Conservation (phyloP, 2,113 vertebrate species). For the Gnathonemus echidnorhynchus region DNA sequence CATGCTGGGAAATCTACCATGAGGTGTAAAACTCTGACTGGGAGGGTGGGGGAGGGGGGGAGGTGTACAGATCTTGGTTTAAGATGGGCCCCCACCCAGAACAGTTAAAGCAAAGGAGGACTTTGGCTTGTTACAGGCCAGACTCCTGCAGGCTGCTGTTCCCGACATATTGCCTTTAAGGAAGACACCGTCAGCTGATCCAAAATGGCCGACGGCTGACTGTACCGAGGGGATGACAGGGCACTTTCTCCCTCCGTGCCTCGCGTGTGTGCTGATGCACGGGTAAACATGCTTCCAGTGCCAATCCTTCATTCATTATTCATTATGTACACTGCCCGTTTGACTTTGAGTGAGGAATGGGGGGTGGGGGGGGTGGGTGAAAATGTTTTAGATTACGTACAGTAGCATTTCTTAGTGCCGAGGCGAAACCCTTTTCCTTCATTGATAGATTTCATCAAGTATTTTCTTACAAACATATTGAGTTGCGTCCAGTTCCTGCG, state of each 20-base stretch:
- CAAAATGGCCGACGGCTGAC: not conserved
- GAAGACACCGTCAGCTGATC: not conserved
- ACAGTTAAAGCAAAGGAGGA: not conserved
- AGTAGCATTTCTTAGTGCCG: not conserved
- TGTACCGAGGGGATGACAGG: not conserved
- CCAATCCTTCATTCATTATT: constrained; percentile 2
- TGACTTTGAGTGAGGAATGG: constrained; percentile 8
- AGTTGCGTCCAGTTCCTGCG: not conserved
- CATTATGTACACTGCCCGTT: constrained; percentile 12
- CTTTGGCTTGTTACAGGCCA: not conserved
- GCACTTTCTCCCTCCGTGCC: not conserved
- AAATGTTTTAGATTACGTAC: not conserved
- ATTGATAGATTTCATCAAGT: not conserved
- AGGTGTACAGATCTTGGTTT: not conserved
- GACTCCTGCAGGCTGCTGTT: not conserved
- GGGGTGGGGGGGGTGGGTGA: not conserved
- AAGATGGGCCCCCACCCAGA: not conserved
- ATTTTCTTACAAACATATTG: constrained; percentile 9
- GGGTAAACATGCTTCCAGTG: constrained; percentile 6
- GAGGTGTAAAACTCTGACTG: not conserved
- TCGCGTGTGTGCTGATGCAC: not conserved
- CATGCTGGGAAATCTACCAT: not conserved
- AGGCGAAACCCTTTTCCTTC: not conserved
- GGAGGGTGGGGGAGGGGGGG: not conserved
- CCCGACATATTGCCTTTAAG: constrained; percentile 16